Percentiles rank a stretch among this genome's conserved stretches.
Evolutionary conservation across 2,113 vertebrate species (phyloP).

Genomic region (Daboia siamensis): DNA sequence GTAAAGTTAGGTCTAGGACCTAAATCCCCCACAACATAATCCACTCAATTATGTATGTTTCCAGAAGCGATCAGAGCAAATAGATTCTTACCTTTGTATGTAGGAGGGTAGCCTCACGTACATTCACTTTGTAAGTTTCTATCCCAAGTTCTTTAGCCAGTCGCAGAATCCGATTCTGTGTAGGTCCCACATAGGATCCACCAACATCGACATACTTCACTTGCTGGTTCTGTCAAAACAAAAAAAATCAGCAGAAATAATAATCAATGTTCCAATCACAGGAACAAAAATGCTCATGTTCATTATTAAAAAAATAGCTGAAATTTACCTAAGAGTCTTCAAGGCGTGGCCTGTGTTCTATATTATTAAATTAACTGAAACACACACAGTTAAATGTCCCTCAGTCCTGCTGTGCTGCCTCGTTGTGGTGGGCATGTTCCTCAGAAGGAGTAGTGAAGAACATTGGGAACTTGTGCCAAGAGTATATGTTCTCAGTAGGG

Average conservation of each 20-base stretch:
- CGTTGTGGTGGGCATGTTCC: not conserved
- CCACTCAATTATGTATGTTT: not conserved
- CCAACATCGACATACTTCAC: slow-evolving; percentile 80
- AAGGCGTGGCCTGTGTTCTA: not conserved
- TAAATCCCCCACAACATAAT: not conserved
- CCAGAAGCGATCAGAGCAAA: not conserved
- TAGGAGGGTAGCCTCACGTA: slow-evolving; percentile 63
- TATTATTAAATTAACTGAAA: not conserved
- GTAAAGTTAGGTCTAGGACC: not conserved
- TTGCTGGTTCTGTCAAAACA: slow-evolving; percentile 66
- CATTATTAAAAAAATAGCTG: not conserved
- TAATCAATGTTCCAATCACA: not conserved
- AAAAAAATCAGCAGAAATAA: slow-evolving; percentile 22
- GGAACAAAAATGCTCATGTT: not conserved
- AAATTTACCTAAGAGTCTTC: not conserved
- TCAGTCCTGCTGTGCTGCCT: not conserved
- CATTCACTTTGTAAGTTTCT: slow-evolving; percentile 78
- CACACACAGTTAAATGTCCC: not conserved
- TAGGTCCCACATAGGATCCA: slow-evolving; percentile 79
- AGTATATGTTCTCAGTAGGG: too few relatives aligned
- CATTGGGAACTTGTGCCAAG: not conserved
- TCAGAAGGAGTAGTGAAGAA: not conserved
- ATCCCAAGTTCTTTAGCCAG: slow-evolving; percentile 78
- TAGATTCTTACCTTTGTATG: slow-evolving; percentile 69
- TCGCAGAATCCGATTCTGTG: slow-evolving; percentile 79